These are phyloP conservation scores for Notodonta ziczac DNA, from an alignment of 2,888 invertebrate species.

Conservation along the genomic window DNA sequence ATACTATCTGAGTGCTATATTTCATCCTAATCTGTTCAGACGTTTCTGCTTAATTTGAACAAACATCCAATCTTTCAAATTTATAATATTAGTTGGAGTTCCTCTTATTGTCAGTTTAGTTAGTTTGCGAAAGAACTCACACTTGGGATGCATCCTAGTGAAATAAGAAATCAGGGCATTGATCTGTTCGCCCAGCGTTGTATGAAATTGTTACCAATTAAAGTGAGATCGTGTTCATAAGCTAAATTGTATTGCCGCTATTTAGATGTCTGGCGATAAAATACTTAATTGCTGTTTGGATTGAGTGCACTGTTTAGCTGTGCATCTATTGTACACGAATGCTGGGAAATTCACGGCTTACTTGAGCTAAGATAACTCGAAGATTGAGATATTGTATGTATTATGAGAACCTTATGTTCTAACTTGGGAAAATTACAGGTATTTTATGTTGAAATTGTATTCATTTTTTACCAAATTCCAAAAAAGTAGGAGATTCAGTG, in stretches of 20 bases:
- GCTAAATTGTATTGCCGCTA: conserved; percentile 31
- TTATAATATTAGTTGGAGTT: too few relatives aligned
- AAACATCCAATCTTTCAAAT: too few relatives aligned
- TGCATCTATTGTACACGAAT: conserved; percentile 19
- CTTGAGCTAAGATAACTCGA: neutral
- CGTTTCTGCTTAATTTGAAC: too few relatives aligned
- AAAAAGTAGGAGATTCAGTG: too few relatives aligned
- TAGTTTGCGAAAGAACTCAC: neutral
- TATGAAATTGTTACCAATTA: conserved; percentile 40
- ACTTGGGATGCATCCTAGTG: neutral
- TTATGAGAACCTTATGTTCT: too few relatives aligned
- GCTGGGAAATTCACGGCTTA: conserved; percentile 3
- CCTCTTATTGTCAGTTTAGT: neutral
- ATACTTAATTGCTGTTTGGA: conserved; percentile 30
- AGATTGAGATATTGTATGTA: neutral
- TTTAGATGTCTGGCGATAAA: conserved; percentile 40
- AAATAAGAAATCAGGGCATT: conserved; percentile 5
- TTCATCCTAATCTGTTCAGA: too few relatives aligned
- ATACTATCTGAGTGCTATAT: too few relatives aligned
- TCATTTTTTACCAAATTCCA: too few relatives aligned
- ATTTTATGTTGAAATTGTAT: too few relatives aligned
- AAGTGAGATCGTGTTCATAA: conserved; percentile 37
- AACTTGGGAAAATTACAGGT: too few relatives aligned
- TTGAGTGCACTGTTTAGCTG: conserved; percentile 24
- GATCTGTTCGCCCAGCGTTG: conserved; percentile 7